Evolutionary conservation across 2,797 vertebrate genomes (phyloP).

Genomic region (Percopsis omiscomaycus): DNA sequence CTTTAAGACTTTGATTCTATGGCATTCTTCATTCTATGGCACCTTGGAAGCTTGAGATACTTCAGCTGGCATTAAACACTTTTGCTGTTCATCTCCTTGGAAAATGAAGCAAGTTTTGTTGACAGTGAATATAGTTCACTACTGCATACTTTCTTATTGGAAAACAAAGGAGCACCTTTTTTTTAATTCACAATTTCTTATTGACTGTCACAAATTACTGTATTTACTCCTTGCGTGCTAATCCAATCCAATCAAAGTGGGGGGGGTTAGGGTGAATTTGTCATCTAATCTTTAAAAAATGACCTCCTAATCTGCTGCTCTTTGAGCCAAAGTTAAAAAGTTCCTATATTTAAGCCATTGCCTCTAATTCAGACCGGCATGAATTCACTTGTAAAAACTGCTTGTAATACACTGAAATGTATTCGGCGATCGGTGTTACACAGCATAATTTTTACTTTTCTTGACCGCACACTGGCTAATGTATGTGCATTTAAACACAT

Average conservation of each 20-base stretch:
- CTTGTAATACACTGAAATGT: slow-evolving; percentile 15
- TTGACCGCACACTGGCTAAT: slow-evolving; percentile 40
- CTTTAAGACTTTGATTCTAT: slow-evolving; percentile 31
- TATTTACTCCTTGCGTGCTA: slow-evolving; percentile 39
- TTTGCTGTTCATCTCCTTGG: slow-evolving; percentile 53
- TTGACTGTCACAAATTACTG: slow-evolving; percentile 31
- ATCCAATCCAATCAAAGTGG: slow-evolving; percentile 55
- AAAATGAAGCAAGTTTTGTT: slow-evolving; percentile 22
- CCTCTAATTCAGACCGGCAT: slow-evolving; percentile 18
- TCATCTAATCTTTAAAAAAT: slow-evolving; percentile 60
- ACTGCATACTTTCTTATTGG: slow-evolving; percentile 44
- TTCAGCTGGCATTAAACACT: slow-evolving; percentile 35
- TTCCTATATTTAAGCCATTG: slow-evolving; percentile 25
- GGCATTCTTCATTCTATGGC: slow-evolving; percentile 56
- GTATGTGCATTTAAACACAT: slow-evolving; percentile 20
- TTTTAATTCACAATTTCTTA: slow-evolving; percentile 37
- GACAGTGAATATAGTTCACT: slow-evolving; percentile 14
- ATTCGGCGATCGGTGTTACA: neutral
- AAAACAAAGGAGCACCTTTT: slow-evolving; percentile 58
- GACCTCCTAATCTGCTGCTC: slow-evolving; percentile 63
- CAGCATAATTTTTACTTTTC: slow-evolving; percentile 26
- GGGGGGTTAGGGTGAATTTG: slow-evolving; percentile 30
- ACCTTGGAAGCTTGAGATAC: slow-evolving; percentile 39
- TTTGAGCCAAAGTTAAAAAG: slow-evolving; percentile 64
- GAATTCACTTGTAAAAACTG: slow-evolving; percentile 22